Evolutionary conservation across 30 jellyfish, hydroid and myxozoan species (phyloP), one percentile per base, ranked within the genome.

Genomic region (Cassiopea andromeda): DNA sequence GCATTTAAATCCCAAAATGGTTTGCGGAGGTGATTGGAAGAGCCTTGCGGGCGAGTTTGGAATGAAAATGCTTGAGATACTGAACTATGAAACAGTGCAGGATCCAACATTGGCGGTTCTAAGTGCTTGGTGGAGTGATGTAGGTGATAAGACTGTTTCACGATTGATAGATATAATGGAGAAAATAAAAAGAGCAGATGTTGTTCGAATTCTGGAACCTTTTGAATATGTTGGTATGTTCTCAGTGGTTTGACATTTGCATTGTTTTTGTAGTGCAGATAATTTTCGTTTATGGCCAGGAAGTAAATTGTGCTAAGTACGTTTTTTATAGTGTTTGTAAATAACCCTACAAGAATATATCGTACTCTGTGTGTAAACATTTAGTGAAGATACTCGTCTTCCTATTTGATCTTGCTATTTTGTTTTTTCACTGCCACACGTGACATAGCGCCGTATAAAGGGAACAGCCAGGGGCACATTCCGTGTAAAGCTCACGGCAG

Each of bases 61-160:
- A 0, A 18, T 60, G 85, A 89, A 78, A 0, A 83, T 50, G 59
- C 64, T 46, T 16, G 78, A 75, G 4, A 85, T 89, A 0, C 5
- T 68, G 48, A 89, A 90, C 78, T 70, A 48, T 54, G 96, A 94
- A 19, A 13, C 79, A 43, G 75, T 78, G 27, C 17, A 15, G 44
- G 85, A 94, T 46, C 98, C 98, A 1, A 89, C 98, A 0, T 78
- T 67, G 81, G 93, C 82, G 0, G 76, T 94, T 18, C 86, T 94
- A 44, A 18, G 46, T 15, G 82, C 85, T 10, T 94, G 98, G 98
- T 83, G 93, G 93, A 74, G 85, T 4, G 95, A 73, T 1, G 47
- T 15, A 1, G 94, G 94, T 0, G 88, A 80, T 38, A 72, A 45
- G 44, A 80, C 79, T 43, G 96, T 89, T 0, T 4, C 92, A 0